phyloP scores from a whole-genome alignment of 2,797 vertebrate species.

The Lacerta agilis region DNA sequence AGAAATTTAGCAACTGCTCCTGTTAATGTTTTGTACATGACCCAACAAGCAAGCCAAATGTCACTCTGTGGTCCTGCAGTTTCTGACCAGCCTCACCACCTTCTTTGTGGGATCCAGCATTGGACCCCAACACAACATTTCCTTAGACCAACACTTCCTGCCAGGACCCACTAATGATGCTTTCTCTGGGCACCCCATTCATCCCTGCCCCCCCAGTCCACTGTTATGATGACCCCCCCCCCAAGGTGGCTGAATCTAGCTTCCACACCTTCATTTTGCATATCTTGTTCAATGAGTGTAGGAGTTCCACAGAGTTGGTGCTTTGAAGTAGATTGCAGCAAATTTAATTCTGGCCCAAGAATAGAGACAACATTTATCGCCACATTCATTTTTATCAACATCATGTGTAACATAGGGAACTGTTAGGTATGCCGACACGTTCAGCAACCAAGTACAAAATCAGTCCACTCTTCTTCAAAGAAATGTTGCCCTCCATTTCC shows the following conservation, averaged over 20 bases:
- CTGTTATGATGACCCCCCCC: not conserved
- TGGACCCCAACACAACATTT: too few relatives aligned
- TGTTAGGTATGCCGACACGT: not conserved
- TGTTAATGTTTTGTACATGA: too few relatives aligned
- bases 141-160: not conserved
- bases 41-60: too few relatives aligned
- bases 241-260: too few relatives aligned
- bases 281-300: not conserved
- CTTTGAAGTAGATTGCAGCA: not conserved
- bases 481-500: not conserved
- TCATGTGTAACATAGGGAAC: not conserved
- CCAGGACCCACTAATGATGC: not conserved
- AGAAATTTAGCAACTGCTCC: too few relatives aligned
- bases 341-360: not conserved
- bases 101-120: too few relatives aligned
- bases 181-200: not conserved
- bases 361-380: not conserved
- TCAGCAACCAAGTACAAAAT: not conserved
- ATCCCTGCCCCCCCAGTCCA: not conserved
- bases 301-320: not conserved
- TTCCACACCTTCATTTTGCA: not conserved
- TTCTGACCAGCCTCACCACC: too few relatives aligned
- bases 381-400: not conserved
- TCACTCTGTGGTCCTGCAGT: too few relatives aligned
- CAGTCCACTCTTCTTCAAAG: not conserved